phyloP scores from a whole-genome alignment of 2,113 vertebrate genomes.

The Lasiurus cinereus region DNA sequence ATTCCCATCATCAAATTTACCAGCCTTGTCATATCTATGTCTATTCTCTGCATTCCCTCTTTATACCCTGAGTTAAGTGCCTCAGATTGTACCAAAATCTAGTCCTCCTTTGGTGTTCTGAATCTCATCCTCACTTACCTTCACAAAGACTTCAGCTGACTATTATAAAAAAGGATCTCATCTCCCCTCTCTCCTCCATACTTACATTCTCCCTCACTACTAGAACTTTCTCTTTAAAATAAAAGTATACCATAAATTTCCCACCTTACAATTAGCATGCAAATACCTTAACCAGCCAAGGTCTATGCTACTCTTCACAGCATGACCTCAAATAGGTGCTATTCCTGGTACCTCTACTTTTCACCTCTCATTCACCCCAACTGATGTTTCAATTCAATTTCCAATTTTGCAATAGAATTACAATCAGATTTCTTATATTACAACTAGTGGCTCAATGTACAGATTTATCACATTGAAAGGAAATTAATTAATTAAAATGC shows the following conservation, averaged over 20 bases:
- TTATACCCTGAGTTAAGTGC: neutral
- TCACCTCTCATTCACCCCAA: neutral
- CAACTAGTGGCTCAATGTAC: too few relatives aligned
- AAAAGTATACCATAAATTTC: neutral
- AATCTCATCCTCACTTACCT: neutral
- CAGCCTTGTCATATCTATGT: neutral
- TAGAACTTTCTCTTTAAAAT: neutral
- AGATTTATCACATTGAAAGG: too few relatives aligned
- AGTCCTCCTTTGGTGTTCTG: neutral
- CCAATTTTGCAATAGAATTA: neutral
- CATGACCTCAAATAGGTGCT: neutral
- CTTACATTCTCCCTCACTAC: neutral
- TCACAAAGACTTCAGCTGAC: neutral
- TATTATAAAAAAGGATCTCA: neutral
- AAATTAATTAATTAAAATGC: too few relatives aligned
- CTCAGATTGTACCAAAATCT: neutral
- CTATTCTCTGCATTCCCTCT: neutral
- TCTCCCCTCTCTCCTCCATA: neutral
- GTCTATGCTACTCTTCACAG: neutral
- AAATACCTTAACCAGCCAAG: too few relatives aligned
- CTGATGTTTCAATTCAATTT: neutral
- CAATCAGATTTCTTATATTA: neutral
- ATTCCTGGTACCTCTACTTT: neutral
- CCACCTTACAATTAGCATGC: neutral
- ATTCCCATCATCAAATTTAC: too few relatives aligned